Percentiles rank a stretch among this genome's conserved stretches.
phyloP scores from a whole-genome alignment of 2,888 invertebrate genomes.

The Cylloceria caligata region DNA sequence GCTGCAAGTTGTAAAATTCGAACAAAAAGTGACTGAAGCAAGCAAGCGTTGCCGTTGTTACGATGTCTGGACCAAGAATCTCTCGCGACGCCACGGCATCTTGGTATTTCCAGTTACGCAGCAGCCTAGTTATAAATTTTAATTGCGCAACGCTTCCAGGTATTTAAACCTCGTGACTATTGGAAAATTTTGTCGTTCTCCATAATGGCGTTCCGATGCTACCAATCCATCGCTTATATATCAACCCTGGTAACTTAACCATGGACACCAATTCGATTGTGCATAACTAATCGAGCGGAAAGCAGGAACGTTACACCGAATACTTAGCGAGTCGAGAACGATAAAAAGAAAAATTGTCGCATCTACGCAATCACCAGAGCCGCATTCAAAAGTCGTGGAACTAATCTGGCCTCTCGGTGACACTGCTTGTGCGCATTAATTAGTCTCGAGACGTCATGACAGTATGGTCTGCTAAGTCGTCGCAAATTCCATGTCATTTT shows the following conservation, averaged over 20 bases:
- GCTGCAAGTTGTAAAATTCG: slow-evolving; percentile 16
- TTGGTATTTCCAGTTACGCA: slow-evolving; percentile 46
- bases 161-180: slow-evolving; percentile 8
- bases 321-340: background rate
- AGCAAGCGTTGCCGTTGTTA: slow-evolving; percentile 25
- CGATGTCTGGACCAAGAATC: slow-evolving; percentile 31
- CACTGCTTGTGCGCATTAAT: slow-evolving; percentile 49
- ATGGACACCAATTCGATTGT: slow-evolving; percentile 42
- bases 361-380: slow-evolving; percentile 20
- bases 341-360: slow-evolving; percentile 21
- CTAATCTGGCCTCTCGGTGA: slow-evolving; percentile 45
- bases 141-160: slow-evolving; percentile 48
- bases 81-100: slow-evolving; percentile 19
- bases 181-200: slow-evolving; percentile 40
- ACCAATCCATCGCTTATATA: slow-evolving; percentile 11
- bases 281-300: slow-evolving; percentile 53
- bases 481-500: slow-evolving; percentile 24
- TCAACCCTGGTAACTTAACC: background rate
- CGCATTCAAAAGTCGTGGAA: slow-evolving; percentile 52
- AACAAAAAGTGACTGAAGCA: slow-evolving; percentile 48
- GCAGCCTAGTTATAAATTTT: slow-evolving; percentile 44
- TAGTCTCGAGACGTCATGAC: slow-evolving; percentile 47
- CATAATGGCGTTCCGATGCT: slow-evolving; percentile 44
- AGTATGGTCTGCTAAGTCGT: slow-evolving; percentile 1
- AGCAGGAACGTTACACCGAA: slow-evolving; percentile 30